These are phyloP conservation scores for Pollenia labialis DNA, from an alignment of 2,888 invertebrate species.

Conservation along the genomic window DNA sequence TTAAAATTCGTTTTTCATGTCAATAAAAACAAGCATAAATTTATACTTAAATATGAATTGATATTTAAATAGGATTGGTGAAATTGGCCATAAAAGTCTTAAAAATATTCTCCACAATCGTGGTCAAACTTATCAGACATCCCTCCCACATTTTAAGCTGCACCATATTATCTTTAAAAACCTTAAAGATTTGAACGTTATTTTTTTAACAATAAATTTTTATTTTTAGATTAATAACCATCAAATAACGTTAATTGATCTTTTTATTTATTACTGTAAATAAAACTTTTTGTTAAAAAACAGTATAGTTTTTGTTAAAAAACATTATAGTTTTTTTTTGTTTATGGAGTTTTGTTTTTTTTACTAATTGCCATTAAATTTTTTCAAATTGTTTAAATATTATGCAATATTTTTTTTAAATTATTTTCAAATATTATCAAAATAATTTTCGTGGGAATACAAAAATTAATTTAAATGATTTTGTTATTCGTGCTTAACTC, in stretches of 20 bases:
- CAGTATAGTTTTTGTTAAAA: neutral
- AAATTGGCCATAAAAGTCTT: too few relatives aligned
- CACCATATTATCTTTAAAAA: neutral
- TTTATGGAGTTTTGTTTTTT: neutral
- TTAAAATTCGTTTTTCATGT: too few relatives aligned
- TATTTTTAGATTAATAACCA: constrained; percentile 10
- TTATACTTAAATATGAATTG: too few relatives aligned
- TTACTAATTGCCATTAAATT: constrained; percentile 2
- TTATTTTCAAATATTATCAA: too few relatives aligned
- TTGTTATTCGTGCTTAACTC: too few relatives aligned
- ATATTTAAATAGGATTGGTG: too few relatives aligned
- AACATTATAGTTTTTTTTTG: neutral
- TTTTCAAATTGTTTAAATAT: constrained; percentile 9
- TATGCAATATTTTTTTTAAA: constrained; percentile 24
- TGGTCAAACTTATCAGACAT: neutral
- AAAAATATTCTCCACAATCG: neutral
- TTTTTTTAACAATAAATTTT: neutral
- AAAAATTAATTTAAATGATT: too few relatives aligned
- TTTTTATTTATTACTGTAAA: constrained; percentile 20
- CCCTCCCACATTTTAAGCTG: neutral
- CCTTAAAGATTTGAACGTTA: neutral
- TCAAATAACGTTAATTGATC: constrained; percentile 32
- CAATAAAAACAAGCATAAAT: too few relatives aligned
- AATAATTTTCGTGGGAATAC: too few relatives aligned
- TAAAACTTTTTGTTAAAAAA: constrained; percentile 11